These are phyloP conservation scores for Periparus ater DNA, from an alignment of 2,797 vertebrate species.

Conservation along the genomic window DNA sequence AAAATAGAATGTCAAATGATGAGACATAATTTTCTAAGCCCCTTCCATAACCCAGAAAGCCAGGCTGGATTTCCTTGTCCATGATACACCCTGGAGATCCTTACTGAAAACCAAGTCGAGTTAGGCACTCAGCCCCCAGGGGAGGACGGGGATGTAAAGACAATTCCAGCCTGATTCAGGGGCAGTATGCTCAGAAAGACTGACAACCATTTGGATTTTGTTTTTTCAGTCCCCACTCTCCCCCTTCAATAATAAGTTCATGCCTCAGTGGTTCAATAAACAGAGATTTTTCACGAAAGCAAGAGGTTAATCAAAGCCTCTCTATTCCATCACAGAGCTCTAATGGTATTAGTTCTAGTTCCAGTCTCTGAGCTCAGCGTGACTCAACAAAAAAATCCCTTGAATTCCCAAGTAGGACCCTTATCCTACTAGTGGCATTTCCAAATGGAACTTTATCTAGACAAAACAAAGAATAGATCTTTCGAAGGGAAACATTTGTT, in stretches of 20 bases:
- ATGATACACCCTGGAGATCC: not conserved
- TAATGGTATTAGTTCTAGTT: constrained; percentile 37
- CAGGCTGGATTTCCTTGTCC: not conserved
- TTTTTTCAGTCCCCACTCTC: not conserved
- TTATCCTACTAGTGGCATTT: not conserved
- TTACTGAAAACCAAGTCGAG: not conserved
- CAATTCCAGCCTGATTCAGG: not conserved
- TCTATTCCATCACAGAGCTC: not conserved
- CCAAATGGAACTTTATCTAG: constrained; percentile 3
- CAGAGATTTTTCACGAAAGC: not conserved
- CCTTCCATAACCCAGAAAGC: not conserved
- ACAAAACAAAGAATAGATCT: not conserved
- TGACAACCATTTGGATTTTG: not conserved
- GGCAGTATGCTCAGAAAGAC: not conserved
- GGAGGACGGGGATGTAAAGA: not conserved
- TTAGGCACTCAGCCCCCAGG: not conserved
- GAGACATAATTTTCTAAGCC: not conserved
- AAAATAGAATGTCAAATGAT: not conserved
- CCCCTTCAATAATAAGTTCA: not conserved
- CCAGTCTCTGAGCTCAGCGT: not conserved
- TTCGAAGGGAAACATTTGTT: constrained; percentile 12
- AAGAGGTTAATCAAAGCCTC: constrained; percentile 4
- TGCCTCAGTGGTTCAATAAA: not conserved
- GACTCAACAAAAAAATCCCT: constrained; percentile 18
- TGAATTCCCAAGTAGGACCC: constrained; percentile 19